Percentiles rank a stretch among this genome's conserved stretches.
phyloP scores from a whole-genome alignment of 2,797 vertebrate genomes.

The Lutjanus campechanus region DNA sequence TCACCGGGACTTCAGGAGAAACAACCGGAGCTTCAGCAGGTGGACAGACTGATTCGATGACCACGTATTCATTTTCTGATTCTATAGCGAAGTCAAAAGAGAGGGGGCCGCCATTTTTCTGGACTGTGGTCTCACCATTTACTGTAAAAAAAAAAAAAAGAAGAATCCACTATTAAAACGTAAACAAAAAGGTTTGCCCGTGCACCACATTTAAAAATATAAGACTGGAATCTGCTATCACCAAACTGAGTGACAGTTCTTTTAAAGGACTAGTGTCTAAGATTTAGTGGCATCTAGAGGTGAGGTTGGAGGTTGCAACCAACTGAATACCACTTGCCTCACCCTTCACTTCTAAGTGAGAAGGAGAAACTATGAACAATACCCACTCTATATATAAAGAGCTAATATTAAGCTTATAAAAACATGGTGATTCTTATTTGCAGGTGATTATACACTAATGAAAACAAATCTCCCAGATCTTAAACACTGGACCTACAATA shows the following conservation, averaged over 20 bases:
- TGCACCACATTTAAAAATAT: neutral
- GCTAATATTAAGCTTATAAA: no score
- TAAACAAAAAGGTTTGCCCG: neutral
- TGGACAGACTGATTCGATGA: slow-evolving; percentile 5
- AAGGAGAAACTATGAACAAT: no score
- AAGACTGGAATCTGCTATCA: neutral
- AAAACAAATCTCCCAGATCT: no score
- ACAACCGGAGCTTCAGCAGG: slow-evolving; percentile 48
- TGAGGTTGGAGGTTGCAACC: no score
- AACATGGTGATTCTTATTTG: no score
- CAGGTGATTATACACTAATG: no score
- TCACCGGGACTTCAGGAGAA: slow-evolving; percentile 6
- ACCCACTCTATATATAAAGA: no score
- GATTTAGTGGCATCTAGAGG: no score
- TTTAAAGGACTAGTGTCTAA: neutral
- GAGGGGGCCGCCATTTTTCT: slow-evolving; percentile 73
- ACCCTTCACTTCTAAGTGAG: no score
- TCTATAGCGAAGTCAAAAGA: slow-evolving; percentile 70
- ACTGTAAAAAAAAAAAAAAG: slow-evolving; percentile 64
- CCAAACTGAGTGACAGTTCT: neutral
- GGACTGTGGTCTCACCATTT: slow-evolving; percentile 57
- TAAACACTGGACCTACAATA: no score
- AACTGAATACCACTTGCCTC: no score
- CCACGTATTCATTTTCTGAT: slow-evolving; percentile 30
- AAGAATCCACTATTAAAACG: neutral